Base-by-base conservation (phyloP, 2,888 invertebrate species). In the Drosophila putrida region DNA sequence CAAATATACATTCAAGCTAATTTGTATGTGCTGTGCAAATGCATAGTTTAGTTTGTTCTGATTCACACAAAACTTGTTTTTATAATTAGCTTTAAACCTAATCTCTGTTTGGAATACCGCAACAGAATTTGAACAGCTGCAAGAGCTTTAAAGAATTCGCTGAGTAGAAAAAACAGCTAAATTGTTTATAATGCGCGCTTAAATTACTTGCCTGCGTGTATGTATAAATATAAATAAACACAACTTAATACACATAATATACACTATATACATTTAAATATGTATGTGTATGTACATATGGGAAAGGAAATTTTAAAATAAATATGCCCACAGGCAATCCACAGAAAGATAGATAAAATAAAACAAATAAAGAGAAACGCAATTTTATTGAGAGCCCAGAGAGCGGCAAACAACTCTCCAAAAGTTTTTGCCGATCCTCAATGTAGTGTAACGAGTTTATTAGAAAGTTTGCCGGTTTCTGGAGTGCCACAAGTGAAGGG, bases 381-480 rank as follows among this genome's bases (percentile, higher is more conserved):
- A 54, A 35, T 43, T 20, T 11, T 41, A 28, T 20, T 28, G 38
- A 38, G 54, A 15, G 35, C 10, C 20, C 2, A 28, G 44, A 54
- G 46, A 60, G 35, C 49, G 39, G 53, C 36, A 44, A 47, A 47
- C 50, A 47, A 49, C 44, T 66, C 65, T 54, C 10, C 35, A 6
- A 46, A 67, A 49, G 36, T 15, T 31, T 20, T 8, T 13, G 44
- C 20, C 35, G 51, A 78, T 74, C 57, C 3, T 38, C 64, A 69
- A 47, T 69, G 6, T 6, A 53, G 55, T 58, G 74, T 61, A 69
- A 49, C 60, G 49, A 64, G 74, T 82, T 82, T 60, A 82, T 84
- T 82, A 80, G 82, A 88, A 88, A 88, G 86, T 71, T 75, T 76
- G 77, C 65, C 58, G 62, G 76, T 75, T 75, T 81, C 60, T 33